Conservation (phyloP, 2,888 invertebrate species). For the Lypha dubia region DNA sequence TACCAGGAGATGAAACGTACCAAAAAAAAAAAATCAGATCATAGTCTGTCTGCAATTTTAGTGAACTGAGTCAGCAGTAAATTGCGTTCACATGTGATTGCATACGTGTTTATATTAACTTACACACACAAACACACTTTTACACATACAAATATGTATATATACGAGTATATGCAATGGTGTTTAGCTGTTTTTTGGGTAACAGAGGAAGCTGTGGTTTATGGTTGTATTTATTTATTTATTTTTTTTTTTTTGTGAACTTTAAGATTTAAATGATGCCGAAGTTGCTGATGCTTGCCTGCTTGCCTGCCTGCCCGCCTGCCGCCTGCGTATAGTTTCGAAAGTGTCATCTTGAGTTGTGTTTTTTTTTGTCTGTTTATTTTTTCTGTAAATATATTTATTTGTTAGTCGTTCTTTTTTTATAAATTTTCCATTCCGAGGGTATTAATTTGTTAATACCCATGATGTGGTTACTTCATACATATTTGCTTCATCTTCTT, state of each 20-base stretch:
- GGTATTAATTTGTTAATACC: conserved; percentile 67
- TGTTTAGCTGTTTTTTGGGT: conserved; percentile 45
- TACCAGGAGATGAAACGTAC: conserved; percentile 31
- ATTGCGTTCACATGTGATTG: conserved; percentile 21
- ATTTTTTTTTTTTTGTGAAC: conserved; percentile 36
- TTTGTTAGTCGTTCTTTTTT: conserved; percentile 27
- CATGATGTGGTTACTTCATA: conserved; percentile 61
- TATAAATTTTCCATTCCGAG: conserved; percentile 20
- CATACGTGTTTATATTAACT: not conserved
- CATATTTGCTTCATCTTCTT: conserved; percentile 32
- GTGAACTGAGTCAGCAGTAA: conserved; percentile 64
- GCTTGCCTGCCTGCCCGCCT: conserved; percentile 2
- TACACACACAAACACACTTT: too few relatives aligned
- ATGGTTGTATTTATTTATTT: too few relatives aligned
- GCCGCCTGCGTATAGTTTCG: conserved; percentile 37
- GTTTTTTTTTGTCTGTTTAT: conserved; percentile 62
- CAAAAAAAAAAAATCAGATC: conserved; percentile 34
- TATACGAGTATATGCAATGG: conserved; percentile 11
- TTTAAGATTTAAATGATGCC: conserved; percentile 49
- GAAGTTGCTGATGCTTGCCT: conserved; percentile 23
- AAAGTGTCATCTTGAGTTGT: conserved; percentile 69
- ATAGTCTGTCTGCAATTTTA: conserved; percentile 37
- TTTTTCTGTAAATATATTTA: conserved; percentile 29
- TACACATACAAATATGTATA: not conserved
- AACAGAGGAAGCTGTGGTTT: conserved; percentile 71